phyloP scores from a whole-genome alignment of 2,888 invertebrate genomes.

The Charanyca ferruginea region DNA sequence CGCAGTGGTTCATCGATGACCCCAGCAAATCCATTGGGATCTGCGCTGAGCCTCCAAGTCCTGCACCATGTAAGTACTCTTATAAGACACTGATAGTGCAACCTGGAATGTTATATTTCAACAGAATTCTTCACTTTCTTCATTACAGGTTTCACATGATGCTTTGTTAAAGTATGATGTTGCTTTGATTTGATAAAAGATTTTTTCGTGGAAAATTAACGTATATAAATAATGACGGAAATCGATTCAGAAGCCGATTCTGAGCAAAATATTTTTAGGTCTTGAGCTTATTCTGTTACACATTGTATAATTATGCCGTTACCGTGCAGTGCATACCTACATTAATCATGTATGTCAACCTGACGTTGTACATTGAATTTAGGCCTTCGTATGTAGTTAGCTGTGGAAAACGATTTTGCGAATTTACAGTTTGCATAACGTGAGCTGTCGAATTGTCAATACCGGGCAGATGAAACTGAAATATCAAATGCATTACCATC shows the following conservation, averaged over 20 bases:
- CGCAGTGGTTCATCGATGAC: slow-evolving; percentile 93
- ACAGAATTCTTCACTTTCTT: background rate
- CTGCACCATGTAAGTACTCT: slow-evolving; percentile 91
- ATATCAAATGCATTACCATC: slow-evolving; percentile 22
- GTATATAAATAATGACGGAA: too few species aligned
- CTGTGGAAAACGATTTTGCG: background rate
- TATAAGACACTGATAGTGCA: slow-evolving; percentile 1
- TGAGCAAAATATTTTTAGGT: too few species aligned
- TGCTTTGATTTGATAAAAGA: too few species aligned
- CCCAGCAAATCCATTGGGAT: slow-evolving; percentile 93
- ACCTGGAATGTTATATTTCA: slow-evolving; percentile 2
- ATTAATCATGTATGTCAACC: slow-evolving; percentile 3
- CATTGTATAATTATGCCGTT: background rate
- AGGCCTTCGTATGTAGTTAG: background rate
- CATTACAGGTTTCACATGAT: background rate
- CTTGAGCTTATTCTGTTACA: too few species aligned
- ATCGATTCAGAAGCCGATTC: too few species aligned
- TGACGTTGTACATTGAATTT: slow-evolving; percentile 1
- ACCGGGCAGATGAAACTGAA: slow-evolving; percentile 19
- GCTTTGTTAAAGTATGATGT: too few species aligned
- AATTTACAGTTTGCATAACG: background rate
- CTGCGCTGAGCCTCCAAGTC: slow-evolving; percentile 93
- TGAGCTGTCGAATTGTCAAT: background rate
- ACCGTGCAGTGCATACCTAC: background rate
- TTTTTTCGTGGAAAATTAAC: too few species aligned